A percentile compares a stretch with the other conserved stretches of the same genome.
Conservation (phyloP, 2,888 invertebrate species). For the Dasypogon diadema region DNA sequence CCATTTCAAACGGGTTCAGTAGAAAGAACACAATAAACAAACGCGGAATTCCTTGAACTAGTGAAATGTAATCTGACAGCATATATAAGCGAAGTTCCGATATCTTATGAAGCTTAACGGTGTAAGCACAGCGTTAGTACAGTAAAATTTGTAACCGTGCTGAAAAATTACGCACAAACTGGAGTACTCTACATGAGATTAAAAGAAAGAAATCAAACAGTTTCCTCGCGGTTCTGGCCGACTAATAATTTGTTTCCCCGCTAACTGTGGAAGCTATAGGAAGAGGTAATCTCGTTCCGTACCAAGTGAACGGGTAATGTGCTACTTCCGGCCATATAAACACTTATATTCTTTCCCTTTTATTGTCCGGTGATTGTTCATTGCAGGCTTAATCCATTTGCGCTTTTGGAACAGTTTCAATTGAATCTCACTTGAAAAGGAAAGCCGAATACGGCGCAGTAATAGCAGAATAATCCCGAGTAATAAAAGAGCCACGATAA, state of each 20-base stretch:
- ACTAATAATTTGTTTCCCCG: too few relatives aligned
- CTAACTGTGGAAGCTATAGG: too few relatives aligned
- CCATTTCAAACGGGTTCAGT: neutral
- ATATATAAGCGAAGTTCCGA: too few relatives aligned
- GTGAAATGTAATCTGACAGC: too few relatives aligned
- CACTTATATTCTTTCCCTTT: neutral
- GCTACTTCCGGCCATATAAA: conserved; percentile 11
- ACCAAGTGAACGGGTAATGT: conserved; percentile 5
- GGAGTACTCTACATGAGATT: too few relatives aligned
- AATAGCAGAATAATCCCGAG: neutral
- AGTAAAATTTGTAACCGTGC: too few relatives aligned
- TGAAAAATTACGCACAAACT: too few relatives aligned
- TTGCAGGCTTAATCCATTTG: conserved; percentile 1
- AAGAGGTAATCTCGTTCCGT: too few relatives aligned
- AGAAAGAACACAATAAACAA: neutral
- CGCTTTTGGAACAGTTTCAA: conserved; percentile 22
- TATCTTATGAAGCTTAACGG: too few relatives aligned
- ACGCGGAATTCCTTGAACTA: neutral
- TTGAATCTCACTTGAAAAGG: conserved; percentile 13
- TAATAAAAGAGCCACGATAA: conserved; percentile 22
- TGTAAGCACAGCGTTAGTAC: too few relatives aligned
- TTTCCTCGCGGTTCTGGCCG: too few relatives aligned
- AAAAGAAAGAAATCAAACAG: too few relatives aligned
- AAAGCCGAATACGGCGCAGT: neutral
- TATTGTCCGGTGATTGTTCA: neutral